These are phyloP conservation scores for Helogale parvula DNA, from an alignment of 2,113 vertebrate genomes.

Conservation along the genomic window DNA sequence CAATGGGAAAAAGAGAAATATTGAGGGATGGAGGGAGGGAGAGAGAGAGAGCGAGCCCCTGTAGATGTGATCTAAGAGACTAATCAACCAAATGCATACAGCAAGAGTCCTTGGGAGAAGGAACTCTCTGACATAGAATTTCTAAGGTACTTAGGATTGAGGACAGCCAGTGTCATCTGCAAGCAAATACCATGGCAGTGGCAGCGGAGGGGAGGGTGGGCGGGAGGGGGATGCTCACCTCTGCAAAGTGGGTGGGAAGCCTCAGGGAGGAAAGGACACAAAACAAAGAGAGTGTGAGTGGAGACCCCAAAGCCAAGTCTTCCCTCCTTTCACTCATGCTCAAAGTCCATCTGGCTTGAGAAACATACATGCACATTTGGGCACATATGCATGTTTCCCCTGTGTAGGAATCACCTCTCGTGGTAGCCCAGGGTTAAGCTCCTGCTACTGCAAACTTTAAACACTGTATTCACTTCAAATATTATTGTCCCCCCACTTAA, in stretches of 20 bases:
- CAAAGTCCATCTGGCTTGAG: neutral
- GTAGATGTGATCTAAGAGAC: neutral
- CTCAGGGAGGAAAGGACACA: neutral
- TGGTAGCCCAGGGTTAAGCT: neutral
- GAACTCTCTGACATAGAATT: neutral
- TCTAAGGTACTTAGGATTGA: neutral
- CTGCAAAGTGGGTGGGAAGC: too few relatives aligned
- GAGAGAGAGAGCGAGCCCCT: neutral
- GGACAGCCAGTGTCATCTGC: neutral
- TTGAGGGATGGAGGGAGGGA: neutral
- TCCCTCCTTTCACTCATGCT: neutral
- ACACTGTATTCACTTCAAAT: neutral
- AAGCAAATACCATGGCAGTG: neutral
- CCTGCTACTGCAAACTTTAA: neutral
- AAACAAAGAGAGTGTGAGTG: fast-evolving
- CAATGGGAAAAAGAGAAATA: neutral
- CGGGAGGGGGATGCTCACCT: neutral
- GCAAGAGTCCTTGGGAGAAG: neutral
- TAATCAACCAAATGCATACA: neutral
- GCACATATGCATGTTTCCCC: fast-evolving
- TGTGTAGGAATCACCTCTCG: neutral
- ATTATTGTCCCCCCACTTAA: neutral
- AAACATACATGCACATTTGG: neutral
- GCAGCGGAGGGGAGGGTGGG: too few relatives aligned
- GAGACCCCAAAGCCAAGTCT: neutral